A percentile compares a stretch with the other conserved stretches of the same genome.
Evolutionary conservation across 1,140 invertebrate genomes (phyloP).

Genomic region (Dreissena polymorpha): DNA sequence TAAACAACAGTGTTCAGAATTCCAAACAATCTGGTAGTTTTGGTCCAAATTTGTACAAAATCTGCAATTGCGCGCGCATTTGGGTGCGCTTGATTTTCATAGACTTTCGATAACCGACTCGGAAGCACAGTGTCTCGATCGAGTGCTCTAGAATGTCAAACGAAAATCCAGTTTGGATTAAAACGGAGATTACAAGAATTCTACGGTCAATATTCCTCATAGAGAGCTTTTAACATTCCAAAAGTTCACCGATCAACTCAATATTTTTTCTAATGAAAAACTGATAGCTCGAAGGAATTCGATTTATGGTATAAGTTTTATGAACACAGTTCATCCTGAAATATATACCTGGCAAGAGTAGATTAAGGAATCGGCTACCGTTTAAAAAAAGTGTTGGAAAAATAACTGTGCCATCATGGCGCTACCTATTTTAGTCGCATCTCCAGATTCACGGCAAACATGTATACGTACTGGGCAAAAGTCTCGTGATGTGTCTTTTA

Average conservation of each 20-base stretch:
- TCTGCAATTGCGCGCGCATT: conserved; percentile 2
- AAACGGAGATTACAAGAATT: conserved; percentile 36
- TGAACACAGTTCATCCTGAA: too few species aligned
- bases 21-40: conserved; percentile 1
- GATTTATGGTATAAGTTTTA: conserved; percentile 1
- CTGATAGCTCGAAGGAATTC: not conserved
- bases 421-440: not conserved
- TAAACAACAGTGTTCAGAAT: not conserved
- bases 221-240: conserved; percentile 50
- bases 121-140: conserved; percentile 31
- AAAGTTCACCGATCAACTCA: not conserved
- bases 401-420: not conserved
- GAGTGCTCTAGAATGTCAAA: conserved; percentile 30
- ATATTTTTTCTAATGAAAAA: conserved; percentile 8
- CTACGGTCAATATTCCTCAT: conserved; percentile 44
- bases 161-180: conserved; percentile 41
- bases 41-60: not conserved
- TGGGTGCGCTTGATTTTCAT: conserved; percentile 19
- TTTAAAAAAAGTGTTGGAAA: not conserved
- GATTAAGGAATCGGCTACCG: not conserved
- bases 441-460: not conserved
- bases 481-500: not conserved
- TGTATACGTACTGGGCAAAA: not conserved
- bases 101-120: conserved; percentile 5
- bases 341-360: too few species aligned